Evolutionary conservation across 1,140 invertebrate genomes (phyloP).

Genomic region (Coelopa frigida): DNA sequence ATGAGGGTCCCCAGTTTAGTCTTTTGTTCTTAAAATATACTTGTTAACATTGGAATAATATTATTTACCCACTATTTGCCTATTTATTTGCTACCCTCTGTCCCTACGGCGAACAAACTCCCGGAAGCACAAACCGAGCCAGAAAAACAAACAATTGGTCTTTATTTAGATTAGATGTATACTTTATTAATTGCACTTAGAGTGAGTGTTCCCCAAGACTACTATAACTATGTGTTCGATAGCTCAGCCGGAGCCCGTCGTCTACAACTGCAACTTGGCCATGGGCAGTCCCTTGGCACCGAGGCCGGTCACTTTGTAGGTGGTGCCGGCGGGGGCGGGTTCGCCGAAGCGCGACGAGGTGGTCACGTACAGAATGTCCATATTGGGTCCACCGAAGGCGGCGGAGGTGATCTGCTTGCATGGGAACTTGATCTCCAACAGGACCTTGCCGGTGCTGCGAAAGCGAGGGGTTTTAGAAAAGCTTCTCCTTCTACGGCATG

Average conservation of each 20-base stretch:
- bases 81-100: too few relatives aligned
- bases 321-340: constrained; percentile 58
- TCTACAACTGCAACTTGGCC: constrained; percentile 19
- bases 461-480: neutral
- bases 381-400: constrained; percentile 68
- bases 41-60: too few relatives aligned
- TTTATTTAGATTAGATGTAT: neutral
- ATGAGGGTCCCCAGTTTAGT: too few relatives aligned
- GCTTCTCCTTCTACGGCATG: neutral
- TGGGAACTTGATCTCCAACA: constrained; percentile 48
- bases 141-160: neutral
- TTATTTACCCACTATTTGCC: too few relatives aligned
- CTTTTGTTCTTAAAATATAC: too few relatives aligned
- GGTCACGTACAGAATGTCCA: constrained; percentile 72
- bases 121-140: too few relatives aligned
- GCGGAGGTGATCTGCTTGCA: constrained; percentile 68
- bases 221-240: too few relatives aligned
- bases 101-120: too few relatives aligned
- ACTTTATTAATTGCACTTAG: constrained; percentile 1
- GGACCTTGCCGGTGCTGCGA: constrained; percentile 32
- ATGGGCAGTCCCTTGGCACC: constrained; percentile 52
- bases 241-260: too few relatives aligned
- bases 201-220: too few relatives aligned
- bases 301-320: constrained; percentile 63
- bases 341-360: constrained; percentile 54